phyloP scores from a whole-genome alignment of 2,888 invertebrate species.

The Lysandra coridon region DNA sequence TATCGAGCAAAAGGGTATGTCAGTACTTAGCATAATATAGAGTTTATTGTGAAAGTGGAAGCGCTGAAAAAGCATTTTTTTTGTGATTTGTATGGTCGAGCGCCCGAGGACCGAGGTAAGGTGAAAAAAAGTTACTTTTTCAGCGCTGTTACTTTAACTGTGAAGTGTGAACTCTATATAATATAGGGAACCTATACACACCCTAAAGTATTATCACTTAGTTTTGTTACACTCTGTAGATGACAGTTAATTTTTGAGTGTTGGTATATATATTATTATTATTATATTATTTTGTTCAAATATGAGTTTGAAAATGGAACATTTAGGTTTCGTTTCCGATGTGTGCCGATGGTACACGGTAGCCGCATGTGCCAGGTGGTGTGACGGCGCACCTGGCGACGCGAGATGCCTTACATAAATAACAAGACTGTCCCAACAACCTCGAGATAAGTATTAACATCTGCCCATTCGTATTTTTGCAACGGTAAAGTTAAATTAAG shows the following conservation, averaged over 20 bases:
- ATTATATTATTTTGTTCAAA: background rate
- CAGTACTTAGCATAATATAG: no score
- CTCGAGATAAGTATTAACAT: conserved; percentile 27
- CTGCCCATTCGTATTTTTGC: conserved; percentile 18
- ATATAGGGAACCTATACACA: no score
- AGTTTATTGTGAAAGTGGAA: no score
- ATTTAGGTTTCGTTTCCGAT: background rate
- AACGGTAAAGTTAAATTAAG: conserved; percentile 22
- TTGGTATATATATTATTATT: background rate
- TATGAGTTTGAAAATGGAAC: background rate
- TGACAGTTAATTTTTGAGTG: background rate
- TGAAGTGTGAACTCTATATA: no score
- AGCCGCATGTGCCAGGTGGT: conserved; percentile 28
- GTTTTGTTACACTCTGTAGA: no score
- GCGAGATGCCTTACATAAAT: conserved; percentile 22
- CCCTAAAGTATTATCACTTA: no score
- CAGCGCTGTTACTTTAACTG: no score
- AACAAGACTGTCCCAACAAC: conserved; percentile 18
- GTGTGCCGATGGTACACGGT: conserved; percentile 21
- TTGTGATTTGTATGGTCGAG: no score
- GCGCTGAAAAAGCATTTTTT: no score
- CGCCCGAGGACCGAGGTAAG: no score
- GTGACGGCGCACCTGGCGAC: conserved; percentile 11
- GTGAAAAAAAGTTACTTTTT: no score
- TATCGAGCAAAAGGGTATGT: no score